These are phyloP conservation scores for Eurytoma adleriae DNA, from an alignment of 2,888 invertebrate species.

Conservation along the genomic window DNA sequence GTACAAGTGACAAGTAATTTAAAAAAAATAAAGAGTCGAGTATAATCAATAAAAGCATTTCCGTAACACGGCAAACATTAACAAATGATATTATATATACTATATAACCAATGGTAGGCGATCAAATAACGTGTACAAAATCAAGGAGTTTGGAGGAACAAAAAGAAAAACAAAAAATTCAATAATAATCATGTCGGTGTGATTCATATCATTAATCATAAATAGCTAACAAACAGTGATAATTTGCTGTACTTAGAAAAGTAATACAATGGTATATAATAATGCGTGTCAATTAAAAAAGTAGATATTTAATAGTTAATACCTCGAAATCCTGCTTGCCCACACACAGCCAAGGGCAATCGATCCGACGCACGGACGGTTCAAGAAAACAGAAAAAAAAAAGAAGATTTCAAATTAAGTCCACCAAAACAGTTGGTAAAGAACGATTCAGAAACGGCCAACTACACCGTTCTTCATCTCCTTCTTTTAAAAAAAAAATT, in stretches of 20 bases:
- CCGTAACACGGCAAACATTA: conserved; percentile 74
- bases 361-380: conserved; percentile 77
- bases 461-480: conserved; percentile 17
- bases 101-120: conserved; percentile 57
- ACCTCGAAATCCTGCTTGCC: conserved; percentile 91
- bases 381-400: conserved; percentile 80
- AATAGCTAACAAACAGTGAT: conserved; percentile 57
- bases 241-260: conserved; percentile 57
- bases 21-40: conserved; percentile 17
- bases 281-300: conserved; percentile 69
- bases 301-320: conserved; percentile 77
- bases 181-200: conserved; percentile 46
- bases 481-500: background rate
- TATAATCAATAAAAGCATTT: conserved; percentile 66
- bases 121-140: conserved; percentile 42
- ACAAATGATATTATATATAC: conserved; percentile 60
- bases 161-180: conserved; percentile 13
- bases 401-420: conserved; percentile 56
- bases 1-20: conserved; percentile 28
- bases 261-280: conserved; percentile 58
- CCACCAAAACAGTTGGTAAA: conserved; percentile 44
- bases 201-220: conserved; percentile 44
- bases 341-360: conserved; percentile 78
- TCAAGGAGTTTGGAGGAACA: conserved; percentile 14
- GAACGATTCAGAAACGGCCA: conserved; percentile 31